Evolutionary conservation across 2,113 vertebrate species (phyloP), one percentile per base, ranked within the genome.

Genomic region (Gila orcuttii): DNA sequence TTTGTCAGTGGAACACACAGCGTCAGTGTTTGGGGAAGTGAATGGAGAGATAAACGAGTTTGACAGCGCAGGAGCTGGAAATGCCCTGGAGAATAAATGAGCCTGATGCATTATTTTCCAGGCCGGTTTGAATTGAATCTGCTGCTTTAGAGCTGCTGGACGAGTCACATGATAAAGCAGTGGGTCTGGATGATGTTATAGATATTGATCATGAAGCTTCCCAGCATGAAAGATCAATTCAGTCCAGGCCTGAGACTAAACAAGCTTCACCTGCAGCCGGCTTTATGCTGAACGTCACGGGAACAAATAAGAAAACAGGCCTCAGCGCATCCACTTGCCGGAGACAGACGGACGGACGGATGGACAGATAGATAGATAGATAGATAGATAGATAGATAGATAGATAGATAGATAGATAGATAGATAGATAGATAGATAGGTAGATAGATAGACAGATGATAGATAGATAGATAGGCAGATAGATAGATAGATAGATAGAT

Each of bases 121-220:
- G 47, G 45, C 10, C 28, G 36, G 76, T 36, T n/a, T 59, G 55
- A 39, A 36, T 79, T 71, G 36, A 71, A 71, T 7, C 52, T n/a
- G 76, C 75, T 21, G 50, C 31, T 57, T n/a, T 31, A 36, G 68
- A 39, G 36, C 36, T 42, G 68, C 68, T 71, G 68, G 36, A 79
- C 33, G n/a, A 42, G 59, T 25, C 77, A 62, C 33, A 42, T 25
- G 77, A 79, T 42, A 13, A 52, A 17, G 28, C 50, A 45, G 78
- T 28, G 11, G 2, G 4, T 12, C 75, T 6, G 8, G 52, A 33
- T 66, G 66, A 87, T 73, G 75, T 78, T 73, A 73, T 42, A 45
- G 62, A 60, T 85, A 87, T 88, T 86, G 60, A 89, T 87, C 62
- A 66, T 50, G 4, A 76, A 45, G 57, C 75, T 88, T 84, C 69